Base-by-base conservation (phyloP, 2,113 vertebrate genomes). In the Columbina picui region DNA sequence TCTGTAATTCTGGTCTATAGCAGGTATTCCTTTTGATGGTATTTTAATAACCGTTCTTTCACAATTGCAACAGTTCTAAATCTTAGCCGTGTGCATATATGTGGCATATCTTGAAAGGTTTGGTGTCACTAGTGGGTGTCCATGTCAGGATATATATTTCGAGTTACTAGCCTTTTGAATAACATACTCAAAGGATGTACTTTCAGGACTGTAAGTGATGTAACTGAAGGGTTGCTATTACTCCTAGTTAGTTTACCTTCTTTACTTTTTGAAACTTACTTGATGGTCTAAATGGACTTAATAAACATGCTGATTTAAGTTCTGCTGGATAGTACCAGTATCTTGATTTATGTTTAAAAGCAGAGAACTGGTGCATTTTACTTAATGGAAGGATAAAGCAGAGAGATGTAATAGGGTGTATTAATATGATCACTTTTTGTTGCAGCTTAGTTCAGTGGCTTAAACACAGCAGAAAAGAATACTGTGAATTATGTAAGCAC, bases 401-500 rank as follows among this genome's bases (percentile, higher is more conserved):
- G 45, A 90, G 55, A 32, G 50, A 32, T 59, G 32, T 32, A 52
- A 34, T 34, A 41, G 32, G 0, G 0, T 73, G 12, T 94, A 50
- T 89, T 94, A 65, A 91, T 95, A 32, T 47, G 14, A 71, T 89
- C 20, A 10, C 60, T 84, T 95, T 94, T 96, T 83, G 94, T 98
- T 97, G 63, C 99, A 99, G 99, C 98, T 99, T 99, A 99, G 99
- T 99, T 98, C 99, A 99, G 94, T 99, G 99, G 99, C 98, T 99
- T 98, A 99, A 99, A 98, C 99, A 99, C 97, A 99, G 99, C 99
- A 99, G 99, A 97, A 99, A 99, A 98, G 99, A 99, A 98, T 99
- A 99, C 97, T 99, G 99, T 98, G 99, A 99, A 99, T 98, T 99
- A 98, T 99, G 99, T 99, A 99, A 99, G 98, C 99, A 99, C 98